phyloP scores from a whole-genome alignment of 2,888 invertebrate species.

The Polia nebulosa region DNA sequence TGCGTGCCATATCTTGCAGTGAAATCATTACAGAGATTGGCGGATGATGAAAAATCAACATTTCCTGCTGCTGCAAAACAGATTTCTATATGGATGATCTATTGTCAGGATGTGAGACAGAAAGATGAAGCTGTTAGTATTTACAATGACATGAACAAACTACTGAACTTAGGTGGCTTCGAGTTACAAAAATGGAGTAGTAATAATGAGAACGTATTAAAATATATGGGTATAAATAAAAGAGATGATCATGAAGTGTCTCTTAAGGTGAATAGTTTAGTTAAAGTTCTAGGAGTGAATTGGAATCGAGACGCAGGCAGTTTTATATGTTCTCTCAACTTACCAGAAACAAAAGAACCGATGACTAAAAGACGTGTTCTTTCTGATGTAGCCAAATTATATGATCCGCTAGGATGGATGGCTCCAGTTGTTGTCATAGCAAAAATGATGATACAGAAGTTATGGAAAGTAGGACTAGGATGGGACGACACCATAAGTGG shows the following conservation, averaged over 20 bases:
- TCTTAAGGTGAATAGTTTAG: constrained; percentile 3
- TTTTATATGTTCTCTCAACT: constrained; percentile 4
- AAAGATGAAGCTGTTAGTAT: constrained; percentile 52
- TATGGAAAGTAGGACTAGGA: constrained; percentile 10
- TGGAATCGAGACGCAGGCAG: constrained; percentile 20
- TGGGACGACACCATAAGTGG: too few relatives aligned
- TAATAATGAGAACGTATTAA: constrained; percentile 34
- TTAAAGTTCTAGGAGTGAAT: constrained; percentile 25
- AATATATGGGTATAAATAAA: constrained; percentile 4
- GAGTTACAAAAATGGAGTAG: constrained; percentile 59
- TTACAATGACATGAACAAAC: constrained; percentile 48
- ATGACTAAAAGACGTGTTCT: constrained; percentile 23
- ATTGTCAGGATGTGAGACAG: constrained; percentile 35
- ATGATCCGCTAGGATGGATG: constrained; percentile 26
- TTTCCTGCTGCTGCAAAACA: constrained; percentile 42
- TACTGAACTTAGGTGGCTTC: constrained; percentile 56
- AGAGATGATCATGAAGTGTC: not conserved
- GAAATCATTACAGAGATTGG: constrained; percentile 37
- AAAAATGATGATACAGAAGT: constrained; percentile 8
- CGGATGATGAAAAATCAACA: constrained; percentile 28
- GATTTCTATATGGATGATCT: constrained; percentile 50
- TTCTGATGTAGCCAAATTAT: constrained; percentile 18
- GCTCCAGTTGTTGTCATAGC: constrained; percentile 28
- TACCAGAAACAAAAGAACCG: not conserved
- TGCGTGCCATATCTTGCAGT: constrained; percentile 19